Base-by-base conservation (phyloP, 2,797 vertebrate genomes). In the Lerista edwardsae region DNA sequence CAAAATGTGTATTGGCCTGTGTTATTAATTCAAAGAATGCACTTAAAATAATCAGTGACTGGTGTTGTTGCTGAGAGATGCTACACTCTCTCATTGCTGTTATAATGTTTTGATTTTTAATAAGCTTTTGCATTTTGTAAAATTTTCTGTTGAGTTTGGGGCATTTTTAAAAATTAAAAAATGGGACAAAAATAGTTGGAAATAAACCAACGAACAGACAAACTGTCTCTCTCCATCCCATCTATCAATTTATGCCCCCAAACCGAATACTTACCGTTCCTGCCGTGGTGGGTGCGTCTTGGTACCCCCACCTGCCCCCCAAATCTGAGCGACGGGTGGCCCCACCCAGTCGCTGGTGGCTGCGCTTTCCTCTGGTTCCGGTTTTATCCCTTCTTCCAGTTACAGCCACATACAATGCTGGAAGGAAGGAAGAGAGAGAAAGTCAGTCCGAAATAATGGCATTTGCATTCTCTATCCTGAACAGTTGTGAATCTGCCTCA, bases 211-310 rank as follows among this genome's bases (percentile, higher is more conserved):
- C 17, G 27, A 31, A 59, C 2, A 76, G 19, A 73, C n/a, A 73
- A 73, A n/a, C 47, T 4, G 59, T 36, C 21, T 23, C 2, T 9
- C 39, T 25, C 59, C 57, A 8, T 31, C 31, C 29, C 4, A 27
- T n/a, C n/a, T n/a, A n/a, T n/a, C 17, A 10, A 36, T 6, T 59
- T 9, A 59, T 9, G 1, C 86, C 84, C 85, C 82, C 84, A 25
- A 29, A 17, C 44, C 91, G 73, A 79, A 89, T 78, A 75, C 84
- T 75, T 68, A 88, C 83, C 87, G 78, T 21, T 85, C 73, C 82
- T 82, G 74, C 74, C 10, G 68, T 36, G 41, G 36, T 84, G 87
- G 79, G 55, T n/a, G 73, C 82, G 77, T 80, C 86, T 75, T 75
- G 25, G 73, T 77, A 57, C 79, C 79, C 68, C 87, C 77, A 73